Percentiles rank a stretch among this genome's conserved stretches.
Evolutionary conservation across 1,140 invertebrate genomes (phyloP).

Genomic region (Hyposmocoma kahamanoa): DNA sequence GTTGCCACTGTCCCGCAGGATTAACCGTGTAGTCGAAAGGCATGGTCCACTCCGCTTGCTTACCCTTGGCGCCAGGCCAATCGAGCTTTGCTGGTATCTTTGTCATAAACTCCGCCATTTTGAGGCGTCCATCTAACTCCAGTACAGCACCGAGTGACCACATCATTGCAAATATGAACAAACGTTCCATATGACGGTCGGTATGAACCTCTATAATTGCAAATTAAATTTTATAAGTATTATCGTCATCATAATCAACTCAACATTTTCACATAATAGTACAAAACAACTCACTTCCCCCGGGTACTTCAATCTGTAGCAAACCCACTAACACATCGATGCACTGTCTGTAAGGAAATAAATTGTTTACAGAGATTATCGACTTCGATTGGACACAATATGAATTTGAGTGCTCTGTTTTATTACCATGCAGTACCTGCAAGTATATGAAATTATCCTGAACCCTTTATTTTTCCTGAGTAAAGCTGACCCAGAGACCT

Average conservation of each 20-base stretch:
- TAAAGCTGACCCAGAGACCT: too few relatives aligned
- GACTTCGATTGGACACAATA: too few relatives aligned
- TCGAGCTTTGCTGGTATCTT: slow-evolving; percentile 78
- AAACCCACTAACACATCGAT: slow-evolving; percentile 55
- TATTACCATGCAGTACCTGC: too few relatives aligned
- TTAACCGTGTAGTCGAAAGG: slow-evolving; percentile 88
- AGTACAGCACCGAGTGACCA: slow-evolving; percentile 90
- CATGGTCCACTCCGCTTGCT: slow-evolving; percentile 84
- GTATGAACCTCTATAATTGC: slow-evolving; percentile 63
- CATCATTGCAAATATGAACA: slow-evolving; percentile 89
- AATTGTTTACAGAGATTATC: too few relatives aligned
- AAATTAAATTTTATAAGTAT: background rate
- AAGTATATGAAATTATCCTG: too few relatives aligned
- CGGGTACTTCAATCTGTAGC: slow-evolving; percentile 51
- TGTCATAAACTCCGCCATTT: slow-evolving; percentile 83
- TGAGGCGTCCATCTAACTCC: slow-evolving; percentile 81
- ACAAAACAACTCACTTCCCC: slow-evolving; percentile 62
- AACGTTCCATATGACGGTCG: slow-evolving; percentile 78
- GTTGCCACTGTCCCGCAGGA: slow-evolving; percentile 84
- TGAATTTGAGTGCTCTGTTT: too few relatives aligned
- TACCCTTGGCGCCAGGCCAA: slow-evolving; percentile 75
- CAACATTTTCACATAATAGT: too few relatives aligned
- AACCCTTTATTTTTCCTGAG: too few relatives aligned
- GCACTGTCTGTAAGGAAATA: slow-evolving; percentile 42
- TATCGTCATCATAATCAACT: too few relatives aligned